Conservation (phyloP, 37 sponge, comb jelly and placozoan genomes). For the Lycopodina hypogea region DNA sequence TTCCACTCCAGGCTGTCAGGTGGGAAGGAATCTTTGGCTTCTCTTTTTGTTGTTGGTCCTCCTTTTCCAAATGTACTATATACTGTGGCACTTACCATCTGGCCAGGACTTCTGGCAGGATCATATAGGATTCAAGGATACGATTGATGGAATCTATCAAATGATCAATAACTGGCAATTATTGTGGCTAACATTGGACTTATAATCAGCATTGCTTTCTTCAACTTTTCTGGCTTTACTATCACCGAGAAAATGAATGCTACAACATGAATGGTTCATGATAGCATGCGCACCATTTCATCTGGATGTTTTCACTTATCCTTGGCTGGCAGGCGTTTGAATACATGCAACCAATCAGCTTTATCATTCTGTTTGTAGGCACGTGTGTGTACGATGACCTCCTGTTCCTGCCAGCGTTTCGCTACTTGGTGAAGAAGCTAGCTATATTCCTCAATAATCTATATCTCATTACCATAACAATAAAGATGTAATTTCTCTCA, state of each 20-base stretch:
- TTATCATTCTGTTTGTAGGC: constrained; percentile 76
- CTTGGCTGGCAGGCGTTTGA: constrained; percentile 87
- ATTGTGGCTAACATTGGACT: constrained; percentile 66
- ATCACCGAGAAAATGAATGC: constrained; percentile 89
- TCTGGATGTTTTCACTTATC: constrained; percentile 87
- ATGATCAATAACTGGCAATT: constrained; percentile 51
- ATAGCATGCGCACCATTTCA: constrained; percentile 88
- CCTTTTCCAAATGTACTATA: constrained; percentile 91
- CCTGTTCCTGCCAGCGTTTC: constrained; percentile 54
- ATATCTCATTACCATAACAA: too few relatives aligned
- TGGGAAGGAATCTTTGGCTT: constrained; percentile 98
- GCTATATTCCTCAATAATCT: too few relatives aligned
- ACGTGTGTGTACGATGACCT: constrained; percentile 90
- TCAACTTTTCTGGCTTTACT: constrained; percentile 94
- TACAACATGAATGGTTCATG: constrained; percentile 90
- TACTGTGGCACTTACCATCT: constrained; percentile 85
- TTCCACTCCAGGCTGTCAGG: constrained; percentile 87
- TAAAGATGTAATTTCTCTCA: too few relatives aligned
- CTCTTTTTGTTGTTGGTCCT: constrained; percentile 51
- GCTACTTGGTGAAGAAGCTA: constrained; percentile 11
- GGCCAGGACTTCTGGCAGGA: constrained; percentile 71
- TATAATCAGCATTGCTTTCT: constrained; percentile 93
- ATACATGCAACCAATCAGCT: constrained; percentile 79
- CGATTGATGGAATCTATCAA: constrained; percentile 83
- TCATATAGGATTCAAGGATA: constrained; percentile 73